These are phyloP conservation scores for Coregonus clupeaformis DNA, from an alignment of 2,113 vertebrate genomes.

Conservation along the genomic window DNA sequence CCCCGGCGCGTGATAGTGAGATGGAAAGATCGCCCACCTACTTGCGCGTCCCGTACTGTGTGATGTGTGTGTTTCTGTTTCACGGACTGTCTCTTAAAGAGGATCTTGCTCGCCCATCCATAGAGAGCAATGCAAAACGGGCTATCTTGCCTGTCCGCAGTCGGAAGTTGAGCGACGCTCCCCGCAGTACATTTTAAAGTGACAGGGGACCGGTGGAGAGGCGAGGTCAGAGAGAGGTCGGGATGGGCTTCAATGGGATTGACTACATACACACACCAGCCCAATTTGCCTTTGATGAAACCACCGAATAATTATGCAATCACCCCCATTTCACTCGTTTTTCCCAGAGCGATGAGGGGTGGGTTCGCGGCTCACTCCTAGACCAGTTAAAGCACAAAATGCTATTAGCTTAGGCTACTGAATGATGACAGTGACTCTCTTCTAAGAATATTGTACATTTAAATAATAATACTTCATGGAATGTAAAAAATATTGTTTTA, in stretches of 20 bases:
- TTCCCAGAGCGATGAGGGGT: neutral
- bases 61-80: constrained; percentile 59
- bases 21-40: constrained; percentile 56
- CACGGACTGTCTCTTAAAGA: constrained; percentile 74
- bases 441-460: neutral
- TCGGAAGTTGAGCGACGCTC: constrained; percentile 75
- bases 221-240: constrained; percentile 88
- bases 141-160: constrained; percentile 64
- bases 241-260: constrained; percentile 74
- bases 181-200: constrained; percentile 85
- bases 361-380: neutral
- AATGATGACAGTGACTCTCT: neutral
- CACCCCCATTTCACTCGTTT: constrained; percentile 11
- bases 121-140: constrained; percentile 46
- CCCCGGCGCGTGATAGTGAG: constrained; percentile 43
- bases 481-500: neutral
- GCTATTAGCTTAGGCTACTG: neutral
- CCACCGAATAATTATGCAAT: constrained; percentile 30
- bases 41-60: constrained; percentile 48
- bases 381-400: neutral
- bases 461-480: neutral
- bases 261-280: constrained; percentile 64
- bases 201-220: constrained; percentile 84
- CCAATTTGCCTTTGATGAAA: constrained; percentile 66
- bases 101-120: constrained; percentile 73